Percentiles rank a stretch among this genome's conserved stretches.
Evolutionary conservation across 2,113 vertebrate species (phyloP).

Genomic region (Melanostigma gelatinosum): DNA sequence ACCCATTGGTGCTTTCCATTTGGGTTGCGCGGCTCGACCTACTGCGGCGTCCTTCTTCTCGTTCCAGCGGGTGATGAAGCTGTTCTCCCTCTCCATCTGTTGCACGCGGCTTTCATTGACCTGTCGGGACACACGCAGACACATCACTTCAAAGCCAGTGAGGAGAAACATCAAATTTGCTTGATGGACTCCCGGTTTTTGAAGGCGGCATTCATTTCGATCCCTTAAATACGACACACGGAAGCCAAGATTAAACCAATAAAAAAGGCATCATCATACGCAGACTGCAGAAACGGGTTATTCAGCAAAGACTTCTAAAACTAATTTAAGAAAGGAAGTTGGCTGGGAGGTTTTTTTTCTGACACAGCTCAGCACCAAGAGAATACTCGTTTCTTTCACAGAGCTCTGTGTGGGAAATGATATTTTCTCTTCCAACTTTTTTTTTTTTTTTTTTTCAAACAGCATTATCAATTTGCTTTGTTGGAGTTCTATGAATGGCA

Average conservation of each 20-base stretch:
- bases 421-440: constrained; percentile 49
- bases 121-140: constrained; percentile 76
- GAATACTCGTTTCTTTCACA: constrained; percentile 49
- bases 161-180: not conserved
- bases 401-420: constrained; percentile 50
- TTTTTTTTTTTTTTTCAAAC: constrained; percentile 27
- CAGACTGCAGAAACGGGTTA: constrained; percentile 28
- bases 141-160: constrained; percentile 8
- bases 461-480: constrained; percentile 71
- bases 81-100: constrained; percentile 98
- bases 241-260: constrained; percentile 10
- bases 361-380: constrained; percentile 36
- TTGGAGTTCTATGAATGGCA: constrained; percentile 55
- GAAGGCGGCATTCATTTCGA: constrained; percentile 6
- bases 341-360: constrained; percentile 35
- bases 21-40: constrained; percentile 60
- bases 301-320: constrained; percentile 29
- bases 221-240: not conserved
- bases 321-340: constrained; percentile 47
- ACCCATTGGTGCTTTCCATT: constrained; percentile 53
- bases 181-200: not conserved
- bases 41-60: constrained; percentile 96
- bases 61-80: constrained; percentile 96
- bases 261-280: not conserved
- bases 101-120: constrained; percentile 93